These are phyloP conservation scores for Orthonychiurus folsomi DNA, from an alignment of 2,888 invertebrate species.

Conservation along the genomic window DNA sequence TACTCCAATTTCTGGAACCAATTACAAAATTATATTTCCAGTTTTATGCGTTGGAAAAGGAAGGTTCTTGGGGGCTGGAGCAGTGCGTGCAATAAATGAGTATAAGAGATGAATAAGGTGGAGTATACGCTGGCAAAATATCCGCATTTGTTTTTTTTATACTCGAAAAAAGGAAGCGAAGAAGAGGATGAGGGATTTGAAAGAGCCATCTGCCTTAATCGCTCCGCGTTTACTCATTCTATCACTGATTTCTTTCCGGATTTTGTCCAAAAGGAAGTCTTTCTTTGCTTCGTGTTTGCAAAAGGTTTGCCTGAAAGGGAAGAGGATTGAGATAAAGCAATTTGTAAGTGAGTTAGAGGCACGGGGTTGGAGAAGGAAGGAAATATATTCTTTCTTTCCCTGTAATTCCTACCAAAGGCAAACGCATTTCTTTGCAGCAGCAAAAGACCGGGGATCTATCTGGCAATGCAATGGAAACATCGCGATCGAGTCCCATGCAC, in stretches of 20 bases:
- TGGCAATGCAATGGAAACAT: too few species aligned
- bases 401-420: background rate
- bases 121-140: background rate
- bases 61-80: background rate
- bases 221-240: background rate
- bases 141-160: background rate
- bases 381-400: background rate
- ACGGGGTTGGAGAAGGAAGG: background rate
- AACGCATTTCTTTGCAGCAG: too few species aligned
- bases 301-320: too few species aligned
- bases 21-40: too few species aligned
- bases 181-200: background rate
- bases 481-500: too few species aligned
- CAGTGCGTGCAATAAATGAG: background rate
- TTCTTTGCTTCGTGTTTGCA: too few species aligned
- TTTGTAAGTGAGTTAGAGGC: background rate
- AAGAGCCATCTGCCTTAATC: background rate
- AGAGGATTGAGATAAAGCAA: background rate
- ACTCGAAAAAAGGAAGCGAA: background rate
- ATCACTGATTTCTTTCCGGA: constrained; percentile 1
- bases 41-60: background rate
- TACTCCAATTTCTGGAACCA: too few species aligned
- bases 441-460: too few species aligned
- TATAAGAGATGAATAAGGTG: background rate
- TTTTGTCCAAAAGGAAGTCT: background rate